Evolutionary conservation across 2,113 vertebrate genomes (phyloP).

Genomic region (Tauraco erythrolophus): DNA sequence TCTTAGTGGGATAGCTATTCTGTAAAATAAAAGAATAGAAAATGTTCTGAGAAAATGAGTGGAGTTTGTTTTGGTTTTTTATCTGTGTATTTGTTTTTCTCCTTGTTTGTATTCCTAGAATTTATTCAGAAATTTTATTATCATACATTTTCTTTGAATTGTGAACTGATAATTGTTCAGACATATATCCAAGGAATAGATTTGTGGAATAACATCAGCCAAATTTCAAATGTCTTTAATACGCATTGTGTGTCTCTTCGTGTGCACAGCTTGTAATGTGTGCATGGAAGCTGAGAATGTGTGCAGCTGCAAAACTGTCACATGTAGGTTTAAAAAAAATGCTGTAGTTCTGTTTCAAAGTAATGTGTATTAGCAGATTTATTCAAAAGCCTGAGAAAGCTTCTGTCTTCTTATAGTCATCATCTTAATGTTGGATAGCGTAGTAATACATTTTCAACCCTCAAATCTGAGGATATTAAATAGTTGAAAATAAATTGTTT

Average conservation of each 20-base stretch:
- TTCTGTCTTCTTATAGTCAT: background rate
- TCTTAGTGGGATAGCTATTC: background rate
- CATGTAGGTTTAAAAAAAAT: background rate
- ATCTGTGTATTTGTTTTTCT: background rate
- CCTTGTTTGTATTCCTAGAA: background rate
- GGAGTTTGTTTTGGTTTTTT: background rate
- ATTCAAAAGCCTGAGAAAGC: background rate
- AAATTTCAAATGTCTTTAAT: background rate
- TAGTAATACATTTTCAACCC: background rate
- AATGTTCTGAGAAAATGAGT: background rate
- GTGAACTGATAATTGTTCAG: background rate
- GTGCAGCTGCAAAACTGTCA: background rate
- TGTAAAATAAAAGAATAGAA: background rate
- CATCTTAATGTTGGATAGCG: background rate
- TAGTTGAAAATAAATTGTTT: background rate
- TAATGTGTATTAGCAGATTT: background rate
- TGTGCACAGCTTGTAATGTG: background rate
- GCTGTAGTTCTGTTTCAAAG: background rate
- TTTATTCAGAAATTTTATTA: background rate
- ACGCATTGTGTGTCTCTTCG: background rate
- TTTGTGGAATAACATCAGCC: background rate
- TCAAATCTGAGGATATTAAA: background rate
- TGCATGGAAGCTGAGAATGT: background rate
- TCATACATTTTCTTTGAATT: background rate
- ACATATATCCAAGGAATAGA: background rate